Conservation (phyloP, 2,797 vertebrate genomes). For the Pempheris klunzingeri region DNA sequence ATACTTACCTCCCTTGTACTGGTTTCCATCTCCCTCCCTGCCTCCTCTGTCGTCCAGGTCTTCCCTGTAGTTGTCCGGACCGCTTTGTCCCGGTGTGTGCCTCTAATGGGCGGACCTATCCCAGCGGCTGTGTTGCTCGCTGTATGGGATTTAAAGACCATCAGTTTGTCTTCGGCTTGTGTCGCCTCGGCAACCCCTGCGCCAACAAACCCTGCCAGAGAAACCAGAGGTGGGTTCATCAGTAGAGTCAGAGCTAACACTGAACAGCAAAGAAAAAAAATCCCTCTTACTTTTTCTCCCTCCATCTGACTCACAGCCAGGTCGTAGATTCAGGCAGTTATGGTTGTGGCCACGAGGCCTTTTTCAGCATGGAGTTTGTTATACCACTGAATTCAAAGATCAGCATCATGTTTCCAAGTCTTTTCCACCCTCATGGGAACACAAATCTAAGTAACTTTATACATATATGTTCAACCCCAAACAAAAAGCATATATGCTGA, state of each 20-base stretch:
- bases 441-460: neutral
- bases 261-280: no score
- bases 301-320: neutral
- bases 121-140: constrained; percentile 94
- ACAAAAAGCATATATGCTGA: neutral
- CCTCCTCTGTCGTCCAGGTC: constrained; percentile 79
- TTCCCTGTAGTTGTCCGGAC: constrained; percentile 94
- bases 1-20: neutral
- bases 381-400: constrained; percentile 10
- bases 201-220: constrained; percentile 89
- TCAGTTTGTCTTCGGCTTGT: constrained; percentile 93
- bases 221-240: constrained; percentile 89
- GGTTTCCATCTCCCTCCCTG: neutral
- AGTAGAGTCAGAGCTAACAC: neutral
- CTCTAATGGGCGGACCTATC: constrained; percentile 94
- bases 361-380: neutral
- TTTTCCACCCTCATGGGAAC: neutral
- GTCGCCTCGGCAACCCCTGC: constrained; percentile 91
- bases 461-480: neutral
- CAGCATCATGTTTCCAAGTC: neutral
- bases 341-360: neutral
- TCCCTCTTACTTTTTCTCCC: neutral
- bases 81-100: constrained; percentile 96
- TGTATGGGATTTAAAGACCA: constrained; percentile 95
- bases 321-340: constrained; percentile 1